Conservation (phyloP, 2,113 vertebrate species). For the Microcebus griseorufus region DNA sequence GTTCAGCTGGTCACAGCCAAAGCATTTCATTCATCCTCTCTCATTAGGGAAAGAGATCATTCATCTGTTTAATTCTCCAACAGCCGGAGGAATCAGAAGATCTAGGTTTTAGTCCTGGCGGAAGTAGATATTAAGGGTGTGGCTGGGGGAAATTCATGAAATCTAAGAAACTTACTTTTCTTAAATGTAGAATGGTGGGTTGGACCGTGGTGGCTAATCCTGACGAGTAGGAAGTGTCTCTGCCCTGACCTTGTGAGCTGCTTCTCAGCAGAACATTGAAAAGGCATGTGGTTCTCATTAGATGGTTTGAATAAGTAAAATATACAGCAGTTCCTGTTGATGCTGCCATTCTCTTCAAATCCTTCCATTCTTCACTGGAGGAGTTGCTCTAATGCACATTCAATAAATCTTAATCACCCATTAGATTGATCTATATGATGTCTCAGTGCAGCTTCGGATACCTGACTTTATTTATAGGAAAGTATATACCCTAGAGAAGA, state of each 20-base stretch:
- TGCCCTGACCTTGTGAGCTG: slow-evolving; percentile 24
- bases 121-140: neutral
- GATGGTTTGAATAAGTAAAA: neutral
- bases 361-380: too few species aligned
- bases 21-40: neutral
- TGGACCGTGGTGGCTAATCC: slow-evolving; percentile 58
- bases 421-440: too few species aligned
- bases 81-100: neutral
- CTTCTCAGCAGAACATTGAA: neutral
- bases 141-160: neutral
- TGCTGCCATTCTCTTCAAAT: too few species aligned
- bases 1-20: neutral
- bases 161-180: neutral
- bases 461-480: too few species aligned
- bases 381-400: too few species aligned
- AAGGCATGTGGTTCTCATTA: neutral
- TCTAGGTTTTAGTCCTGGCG: neutral
- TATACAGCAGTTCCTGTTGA: neutral
- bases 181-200: neutral
- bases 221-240: slow-evolving; percentile 31
- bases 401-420: too few species aligned
- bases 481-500: too few species aligned
- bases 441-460: too few species aligned
- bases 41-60: neutral
- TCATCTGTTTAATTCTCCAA: neutral